Percentiles rank a stretch among this genome's conserved stretches.
phyloP scores from a whole-genome alignment of 2,113 vertebrate genomes.

The Podiceps cristatus region DNA sequence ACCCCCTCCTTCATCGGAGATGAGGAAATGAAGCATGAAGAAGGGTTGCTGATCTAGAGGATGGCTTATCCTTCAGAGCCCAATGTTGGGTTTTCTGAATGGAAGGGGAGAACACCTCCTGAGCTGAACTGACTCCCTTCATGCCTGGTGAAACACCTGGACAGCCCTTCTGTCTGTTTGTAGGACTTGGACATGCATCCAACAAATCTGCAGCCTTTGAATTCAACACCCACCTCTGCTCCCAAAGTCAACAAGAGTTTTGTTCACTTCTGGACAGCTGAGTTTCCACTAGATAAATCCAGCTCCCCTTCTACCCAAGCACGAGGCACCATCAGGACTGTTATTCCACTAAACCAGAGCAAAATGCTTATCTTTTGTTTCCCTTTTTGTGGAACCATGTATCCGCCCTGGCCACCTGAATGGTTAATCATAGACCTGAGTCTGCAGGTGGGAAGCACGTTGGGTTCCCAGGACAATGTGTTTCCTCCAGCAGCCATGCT shows the following conservation, averaged over 20 bases:
- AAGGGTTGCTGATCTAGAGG: fast-evolving
- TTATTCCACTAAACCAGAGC: neutral
- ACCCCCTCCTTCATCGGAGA: neutral
- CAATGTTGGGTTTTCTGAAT: fast-evolving
- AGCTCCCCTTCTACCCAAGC: neutral
- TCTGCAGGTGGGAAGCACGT: neutral
- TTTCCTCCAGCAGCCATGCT: neutral
- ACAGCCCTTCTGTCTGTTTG: neutral
- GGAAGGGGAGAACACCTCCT: neutral
- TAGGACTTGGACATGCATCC: neutral
- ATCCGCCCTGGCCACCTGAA: neutral
- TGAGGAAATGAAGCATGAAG: neutral
- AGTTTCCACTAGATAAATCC: neutral
- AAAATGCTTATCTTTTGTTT: neutral
- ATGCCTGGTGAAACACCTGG: neutral
- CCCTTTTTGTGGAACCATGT: neutral
- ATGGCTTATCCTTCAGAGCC: neutral
- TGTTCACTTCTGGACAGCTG: neutral
- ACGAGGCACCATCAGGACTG: neutral
- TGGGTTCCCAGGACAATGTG: neutral
- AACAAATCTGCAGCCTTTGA: neutral
- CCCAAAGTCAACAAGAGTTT: neutral
- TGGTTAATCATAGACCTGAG: neutral
- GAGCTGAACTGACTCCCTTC: neutral
- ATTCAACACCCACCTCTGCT: neutral